Percentiles rank a stretch among this genome's conserved stretches.
Evolutionary conservation across 2,888 invertebrate genomes (phyloP).

Genomic region (Cephus nigrinus): DNA sequence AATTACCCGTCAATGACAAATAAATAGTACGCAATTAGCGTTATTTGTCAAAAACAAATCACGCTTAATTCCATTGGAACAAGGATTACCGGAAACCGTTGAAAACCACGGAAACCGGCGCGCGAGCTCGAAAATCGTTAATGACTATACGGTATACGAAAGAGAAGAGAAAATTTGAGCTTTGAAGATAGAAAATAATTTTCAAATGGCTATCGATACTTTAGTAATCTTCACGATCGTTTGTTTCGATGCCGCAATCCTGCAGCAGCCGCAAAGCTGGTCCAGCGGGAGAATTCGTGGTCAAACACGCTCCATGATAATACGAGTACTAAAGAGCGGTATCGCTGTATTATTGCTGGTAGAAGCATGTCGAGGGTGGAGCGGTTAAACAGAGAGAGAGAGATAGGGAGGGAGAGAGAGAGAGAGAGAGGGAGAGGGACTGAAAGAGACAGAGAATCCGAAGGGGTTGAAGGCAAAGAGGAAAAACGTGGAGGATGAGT

Average conservation of each 20-base stretch:
- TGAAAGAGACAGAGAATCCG: not conserved
- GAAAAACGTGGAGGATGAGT: conserved; percentile 13
- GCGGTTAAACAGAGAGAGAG: not conserved
- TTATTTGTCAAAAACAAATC: too few species aligned
- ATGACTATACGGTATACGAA: too few species aligned
- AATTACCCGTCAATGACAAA: too few species aligned
- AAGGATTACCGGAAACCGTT: too few species aligned
- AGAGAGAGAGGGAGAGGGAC: not conserved
- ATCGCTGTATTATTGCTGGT: conserved; percentile 52
- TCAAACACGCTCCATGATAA: conserved; percentile 54
- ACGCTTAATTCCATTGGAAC: too few species aligned
- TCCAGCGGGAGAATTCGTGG: conserved; percentile 38
- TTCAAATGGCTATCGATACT: conserved; percentile 30
- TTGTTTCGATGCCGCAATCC: conserved; percentile 43
- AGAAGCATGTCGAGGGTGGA: conserved; percentile 23
- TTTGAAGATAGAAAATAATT: too few species aligned
- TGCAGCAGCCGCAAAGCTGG: not conserved
- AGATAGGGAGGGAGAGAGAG: not conserved
- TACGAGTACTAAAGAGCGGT: conserved; percentile 54
- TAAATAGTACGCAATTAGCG: too few species aligned
- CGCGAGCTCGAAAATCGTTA: too few species aligned
- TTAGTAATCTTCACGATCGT: conserved; percentile 58
- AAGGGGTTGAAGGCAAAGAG: conserved; percentile 5
- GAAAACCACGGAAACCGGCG: too few species aligned
- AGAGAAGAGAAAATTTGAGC: too few species aligned